A percentile compares a stretch with the other conserved stretches of the same genome.
Conservation (phyloP, 2,888 invertebrate species). For the Sympetrum striolatum region DNA sequence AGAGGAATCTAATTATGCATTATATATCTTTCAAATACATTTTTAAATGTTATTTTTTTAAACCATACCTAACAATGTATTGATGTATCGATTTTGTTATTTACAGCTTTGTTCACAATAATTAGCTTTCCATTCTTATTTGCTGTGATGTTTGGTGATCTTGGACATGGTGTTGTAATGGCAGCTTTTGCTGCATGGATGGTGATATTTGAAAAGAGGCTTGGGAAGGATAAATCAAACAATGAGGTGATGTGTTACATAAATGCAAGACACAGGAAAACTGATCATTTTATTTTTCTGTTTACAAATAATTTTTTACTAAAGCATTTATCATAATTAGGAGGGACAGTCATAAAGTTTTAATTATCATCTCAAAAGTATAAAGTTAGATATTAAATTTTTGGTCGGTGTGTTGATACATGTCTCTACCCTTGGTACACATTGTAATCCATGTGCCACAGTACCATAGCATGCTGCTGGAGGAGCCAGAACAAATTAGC, state of each 20-base stretch:
- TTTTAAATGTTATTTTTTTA: neutral
- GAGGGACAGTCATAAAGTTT: too few relatives aligned
- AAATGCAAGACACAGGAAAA: too few relatives aligned
- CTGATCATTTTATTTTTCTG: slow-evolving; percentile 24
- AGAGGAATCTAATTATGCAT: neutral
- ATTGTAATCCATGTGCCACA: too few relatives aligned
- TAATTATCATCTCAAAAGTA: too few relatives aligned
- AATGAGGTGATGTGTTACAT: slow-evolving; percentile 60
- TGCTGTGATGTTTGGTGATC: slow-evolving; percentile 95
- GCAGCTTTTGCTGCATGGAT: slow-evolving; percentile 80
- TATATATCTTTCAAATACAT: neutral
- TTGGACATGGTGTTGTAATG: slow-evolving; percentile 89
- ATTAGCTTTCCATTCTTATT: slow-evolving; percentile 96
- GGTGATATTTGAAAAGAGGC: slow-evolving; percentile 78
- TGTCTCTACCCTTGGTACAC: too few relatives aligned
- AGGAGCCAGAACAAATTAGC: too few relatives aligned
- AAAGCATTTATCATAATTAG: neutral
- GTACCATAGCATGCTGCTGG: too few relatives aligned
- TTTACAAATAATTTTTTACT: too few relatives aligned
- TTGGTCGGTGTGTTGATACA: too few relatives aligned
- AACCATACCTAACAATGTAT: too few relatives aligned
- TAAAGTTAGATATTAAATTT: too few relatives aligned
- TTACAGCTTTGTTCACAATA: slow-evolving; percentile 81
- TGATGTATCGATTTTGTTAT: neutral
- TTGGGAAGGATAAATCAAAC: slow-evolving; percentile 72